A percentile compares a stretch with the other conserved stretches of the same genome.
phyloP scores from a whole-genome alignment of 1,140 invertebrate genomes.

The Arctopsyche grandis region DNA sequence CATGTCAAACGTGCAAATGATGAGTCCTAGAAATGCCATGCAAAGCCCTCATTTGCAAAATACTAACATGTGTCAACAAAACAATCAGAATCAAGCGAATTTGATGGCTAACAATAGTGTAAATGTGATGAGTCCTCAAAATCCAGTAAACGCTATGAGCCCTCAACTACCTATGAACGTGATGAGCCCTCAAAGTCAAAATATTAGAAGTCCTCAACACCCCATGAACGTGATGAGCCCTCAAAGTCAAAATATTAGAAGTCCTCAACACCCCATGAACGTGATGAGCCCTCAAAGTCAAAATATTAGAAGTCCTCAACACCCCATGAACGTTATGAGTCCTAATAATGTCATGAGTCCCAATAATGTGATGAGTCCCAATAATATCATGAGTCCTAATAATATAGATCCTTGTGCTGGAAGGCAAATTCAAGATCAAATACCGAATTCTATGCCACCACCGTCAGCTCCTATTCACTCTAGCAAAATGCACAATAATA shows the following conservation, averaged over 20 bases:
- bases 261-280: constrained; percentile 60
- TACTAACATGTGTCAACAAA: constrained; percentile 61
- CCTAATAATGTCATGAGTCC: constrained; percentile 63
- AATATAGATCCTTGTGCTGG: not conserved
- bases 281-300: constrained; percentile 63
- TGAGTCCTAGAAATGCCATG: constrained; percentile 63
- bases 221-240: constrained; percentile 65
- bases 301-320: constrained; percentile 53
- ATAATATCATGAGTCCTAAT: constrained; percentile 33
- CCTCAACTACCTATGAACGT: constrained; percentile 58
- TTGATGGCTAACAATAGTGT: constrained; percentile 41
- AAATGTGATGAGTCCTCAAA: constrained; percentile 49
- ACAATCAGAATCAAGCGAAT: constrained; percentile 63
- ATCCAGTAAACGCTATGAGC: constrained; percentile 33
- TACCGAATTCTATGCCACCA: constrained; percentile 35
- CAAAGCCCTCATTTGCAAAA: constrained; percentile 51
- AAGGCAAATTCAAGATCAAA: constrained; percentile 46
- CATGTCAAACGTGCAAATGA: constrained; percentile 54
- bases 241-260: constrained; percentile 56
- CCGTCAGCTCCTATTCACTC: constrained; percentile 52
- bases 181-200: constrained; percentile 62
- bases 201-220: constrained; percentile 54
- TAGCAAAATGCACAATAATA: constrained; percentile 56
- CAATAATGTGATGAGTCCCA: constrained; percentile 57
- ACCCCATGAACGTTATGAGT: constrained; percentile 64